Conservation (phyloP, 1,140 invertebrate genomes). For the Solenopsis invicta region DNA sequence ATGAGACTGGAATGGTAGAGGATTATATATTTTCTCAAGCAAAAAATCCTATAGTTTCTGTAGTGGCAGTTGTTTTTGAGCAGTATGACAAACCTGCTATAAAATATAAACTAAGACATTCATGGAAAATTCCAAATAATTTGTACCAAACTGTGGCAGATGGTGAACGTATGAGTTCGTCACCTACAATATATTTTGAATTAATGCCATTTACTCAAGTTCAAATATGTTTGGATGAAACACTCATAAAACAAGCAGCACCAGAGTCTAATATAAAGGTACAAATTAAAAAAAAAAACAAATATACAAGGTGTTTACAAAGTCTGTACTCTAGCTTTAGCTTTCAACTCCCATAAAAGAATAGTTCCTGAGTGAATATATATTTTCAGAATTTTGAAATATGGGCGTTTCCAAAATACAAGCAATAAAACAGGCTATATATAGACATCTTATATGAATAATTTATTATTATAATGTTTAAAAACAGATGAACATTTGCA, state of each 20-base stretch:
- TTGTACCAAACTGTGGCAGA: conserved; percentile 72
- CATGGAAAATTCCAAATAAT: conserved; percentile 72
- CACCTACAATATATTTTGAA: conserved; percentile 39
- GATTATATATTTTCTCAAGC: conserved; percentile 75
- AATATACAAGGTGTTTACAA: too few relatives aligned
- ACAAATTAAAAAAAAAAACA: neutral
- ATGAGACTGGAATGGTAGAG: conserved; percentile 80
- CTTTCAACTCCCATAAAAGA: too few relatives aligned
- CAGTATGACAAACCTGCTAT: conserved; percentile 72
- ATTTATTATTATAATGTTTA: conserved; percentile 13
- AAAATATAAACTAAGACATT: conserved; percentile 81
- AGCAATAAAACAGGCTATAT: too few relatives aligned
- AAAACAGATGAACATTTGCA: neutral
- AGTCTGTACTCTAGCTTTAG: too few relatives aligned
- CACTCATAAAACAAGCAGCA: conserved; percentile 76
- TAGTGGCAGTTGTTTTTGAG: conserved; percentile 81
- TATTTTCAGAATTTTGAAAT: too few relatives aligned
- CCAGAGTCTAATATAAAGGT: conserved; percentile 69
- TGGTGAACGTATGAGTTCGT: neutral
- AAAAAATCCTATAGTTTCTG: conserved; percentile 32
- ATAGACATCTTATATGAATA: neutral
- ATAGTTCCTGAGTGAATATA: too few relatives aligned
- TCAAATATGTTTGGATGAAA: conserved; percentile 82
- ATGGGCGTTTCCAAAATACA: too few relatives aligned
- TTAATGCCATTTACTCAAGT: conserved; percentile 77